Conservation (phyloP, 2,888 invertebrate species). For the Drosophila colorata region DNA sequence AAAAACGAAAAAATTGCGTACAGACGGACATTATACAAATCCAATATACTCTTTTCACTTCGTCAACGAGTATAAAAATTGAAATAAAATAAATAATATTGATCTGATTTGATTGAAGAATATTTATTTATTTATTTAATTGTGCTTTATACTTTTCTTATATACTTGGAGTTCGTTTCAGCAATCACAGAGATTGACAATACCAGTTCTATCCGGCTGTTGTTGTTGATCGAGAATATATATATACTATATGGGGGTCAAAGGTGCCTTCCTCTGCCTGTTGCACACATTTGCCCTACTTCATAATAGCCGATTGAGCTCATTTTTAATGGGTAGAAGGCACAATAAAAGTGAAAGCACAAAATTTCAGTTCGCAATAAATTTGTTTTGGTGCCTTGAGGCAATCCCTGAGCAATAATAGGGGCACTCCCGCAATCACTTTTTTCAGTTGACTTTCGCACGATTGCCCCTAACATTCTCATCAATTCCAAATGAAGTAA, state of each 20-base stretch:
- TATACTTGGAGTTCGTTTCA: too few relatives aligned
- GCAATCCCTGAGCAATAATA: slow-evolving; percentile 16
- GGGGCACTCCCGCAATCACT: slow-evolving; percentile 1
- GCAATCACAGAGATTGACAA: too few relatives aligned
- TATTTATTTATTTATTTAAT: too few relatives aligned
- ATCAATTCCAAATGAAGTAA: not conserved
- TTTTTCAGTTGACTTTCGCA: not conserved
- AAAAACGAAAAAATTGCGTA: too few relatives aligned
- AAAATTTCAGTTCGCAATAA: not conserved
- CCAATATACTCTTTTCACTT: too few relatives aligned
- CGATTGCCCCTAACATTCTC: slow-evolving; percentile 1
- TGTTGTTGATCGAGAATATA: not conserved
- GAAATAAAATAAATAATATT: too few relatives aligned
- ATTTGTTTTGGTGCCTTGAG: slow-evolving; percentile 17
- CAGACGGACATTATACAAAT: too few relatives aligned
- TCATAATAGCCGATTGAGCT: not conserved
- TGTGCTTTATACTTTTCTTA: too few relatives aligned
- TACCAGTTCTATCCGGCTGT: too few relatives aligned
- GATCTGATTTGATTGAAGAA: too few relatives aligned
- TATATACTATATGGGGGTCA: not conserved
- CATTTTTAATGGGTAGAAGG: not conserved
- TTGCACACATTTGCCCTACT: not conserved
- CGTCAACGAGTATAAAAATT: too few relatives aligned
- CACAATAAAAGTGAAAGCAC: slow-evolving; percentile 16
- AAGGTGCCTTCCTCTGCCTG: not conserved